Evolutionary conservation across 92 coral and sea anemone species (phyloP), one percentile per base, ranked within the genome.

Genomic region (Actinostola sp.): DNA sequence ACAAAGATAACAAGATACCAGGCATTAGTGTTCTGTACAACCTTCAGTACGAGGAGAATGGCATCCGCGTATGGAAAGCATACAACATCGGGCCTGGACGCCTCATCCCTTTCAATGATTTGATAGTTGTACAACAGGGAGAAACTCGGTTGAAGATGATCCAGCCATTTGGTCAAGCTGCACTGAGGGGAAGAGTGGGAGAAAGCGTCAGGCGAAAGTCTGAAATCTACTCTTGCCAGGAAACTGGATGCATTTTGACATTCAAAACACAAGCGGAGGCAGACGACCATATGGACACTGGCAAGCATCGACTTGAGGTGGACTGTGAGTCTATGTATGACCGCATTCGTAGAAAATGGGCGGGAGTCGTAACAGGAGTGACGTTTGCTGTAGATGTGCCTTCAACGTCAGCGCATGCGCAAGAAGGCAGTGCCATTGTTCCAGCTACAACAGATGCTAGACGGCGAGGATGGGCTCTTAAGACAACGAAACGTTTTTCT

Each of bases 71-170:
- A 9, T 78, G 83, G 69, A 69, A 44, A 45, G 77, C 71, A 5
- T 78, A 68, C 42, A 15, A 78, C 61, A 78, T 78, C 70, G 84
- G 78, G 1, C 52, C 84, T 59, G 72, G 78, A 24, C 78, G 71
- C 54, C 77, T 78, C 84, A 58, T 70, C 70, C 59, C 70, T 4
- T 78, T 58, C 61, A 60, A 52, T 28, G 71, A 45, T 25, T 51
- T 70, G 15, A 53, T 43, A 26, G 77, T 26, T 25, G 23, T 56
- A 45, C 57, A 70, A 58, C 84, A 76, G 26, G 55, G 74, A 31
- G 73, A 66, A 20, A 53, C 75, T 36, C 66, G 56, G 12, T 73
- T 68, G n/a, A 67, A 14, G 68, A 68, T 78, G 34, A 67, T 78
- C 8, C 26, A 57, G 61, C 69, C 76, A n/a, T 2, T 78, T 46